Evolutionary conservation across 2,888 invertebrate genomes (phyloP).

Genomic region (Brachyptera putata): DNA sequence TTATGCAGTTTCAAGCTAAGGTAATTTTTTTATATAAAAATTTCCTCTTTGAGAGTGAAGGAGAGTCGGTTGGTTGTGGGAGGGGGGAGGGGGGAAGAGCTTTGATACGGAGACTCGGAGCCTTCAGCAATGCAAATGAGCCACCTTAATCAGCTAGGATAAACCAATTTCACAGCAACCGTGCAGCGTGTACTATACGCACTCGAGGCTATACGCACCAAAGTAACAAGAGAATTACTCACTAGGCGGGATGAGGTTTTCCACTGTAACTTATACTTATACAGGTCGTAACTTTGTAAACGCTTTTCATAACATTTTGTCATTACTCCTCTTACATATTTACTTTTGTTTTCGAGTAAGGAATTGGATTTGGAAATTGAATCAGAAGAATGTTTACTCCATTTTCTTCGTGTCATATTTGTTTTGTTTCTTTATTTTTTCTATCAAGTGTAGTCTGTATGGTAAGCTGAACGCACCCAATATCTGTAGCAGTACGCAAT

Average conservation of each 20-base stretch:
- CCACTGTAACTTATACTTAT: too few species aligned
- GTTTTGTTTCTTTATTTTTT: too few species aligned
- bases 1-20: constrained; percentile 9
- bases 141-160: constrained; percentile 18
- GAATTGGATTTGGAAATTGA: too few species aligned
- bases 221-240: neutral
- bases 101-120: constrained; percentile 18
- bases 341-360: too few species aligned
- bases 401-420: too few species aligned
- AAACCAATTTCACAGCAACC: constrained; percentile 15
- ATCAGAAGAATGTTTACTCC: too few species aligned
- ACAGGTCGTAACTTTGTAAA: too few species aligned
- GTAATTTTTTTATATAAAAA: constrained; percentile 3
- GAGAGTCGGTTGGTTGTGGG: neutral
- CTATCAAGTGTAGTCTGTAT: too few species aligned
- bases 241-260: neutral
- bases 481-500: too few species aligned
- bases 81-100: neutral
- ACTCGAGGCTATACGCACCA: neutral
- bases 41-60: constrained; percentile 12
- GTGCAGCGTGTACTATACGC: neutral
- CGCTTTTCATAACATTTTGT: too few species aligned
- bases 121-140: constrained; percentile 21
- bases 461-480: too few species aligned
- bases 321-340: too few species aligned